Evolutionary conservation across 2,797 vertebrate species (phyloP), one percentile per base, ranked within the genome.

Genomic region (Setipinna tenuifilis): DNA sequence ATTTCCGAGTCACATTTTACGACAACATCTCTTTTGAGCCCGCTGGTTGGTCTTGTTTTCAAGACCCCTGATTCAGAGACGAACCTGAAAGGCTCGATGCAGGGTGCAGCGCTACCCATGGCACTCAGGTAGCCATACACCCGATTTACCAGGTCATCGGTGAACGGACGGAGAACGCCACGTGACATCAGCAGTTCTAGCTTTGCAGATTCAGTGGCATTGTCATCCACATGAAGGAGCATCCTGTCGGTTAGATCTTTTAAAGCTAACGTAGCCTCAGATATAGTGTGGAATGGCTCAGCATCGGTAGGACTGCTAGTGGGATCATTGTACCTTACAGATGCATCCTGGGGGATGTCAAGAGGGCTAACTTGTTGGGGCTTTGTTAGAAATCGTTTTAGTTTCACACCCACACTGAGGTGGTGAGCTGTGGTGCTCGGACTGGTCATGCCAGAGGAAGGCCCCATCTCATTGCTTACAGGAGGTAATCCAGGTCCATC

Each of bases 241-340:
- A 78, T 78, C 44, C 71, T 78, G 6, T 78, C 71, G 6, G 71
- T 78, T 41, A 78, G 3, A 41, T 44, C 9, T 78, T 78, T 78
- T 25, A 78, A 78, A 78, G 71, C 71, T 44, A 78, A 19, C 6
- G 71, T 44, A 78, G 71, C 71, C 21, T 78, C 71, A 78, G 71
- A 78, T 21, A 78, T 44, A 44, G 31, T 41, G 31, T 41, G 31
- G 71, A 78, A 78, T 78, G 31, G 12, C 17, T 75, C 31, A 31
- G 68, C 25, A 35, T 31, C 0, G 31, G 28, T 12, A 28, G 65
- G 10, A 11, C n/a, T 11, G 14, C 25, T 75, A 75, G 28, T 31
- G 31, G 16, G 23, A n/a, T 65, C 62, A 65, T n/a, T 28, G 10
- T 9, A 65, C n/a, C n/a, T n/a, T n/a, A n/a, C 16, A 16, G 16